These are phyloP conservation scores for Phrynosoma blainvillii DNA, from an alignment of 2,113 vertebrate species.

Conservation along the genomic window DNA sequence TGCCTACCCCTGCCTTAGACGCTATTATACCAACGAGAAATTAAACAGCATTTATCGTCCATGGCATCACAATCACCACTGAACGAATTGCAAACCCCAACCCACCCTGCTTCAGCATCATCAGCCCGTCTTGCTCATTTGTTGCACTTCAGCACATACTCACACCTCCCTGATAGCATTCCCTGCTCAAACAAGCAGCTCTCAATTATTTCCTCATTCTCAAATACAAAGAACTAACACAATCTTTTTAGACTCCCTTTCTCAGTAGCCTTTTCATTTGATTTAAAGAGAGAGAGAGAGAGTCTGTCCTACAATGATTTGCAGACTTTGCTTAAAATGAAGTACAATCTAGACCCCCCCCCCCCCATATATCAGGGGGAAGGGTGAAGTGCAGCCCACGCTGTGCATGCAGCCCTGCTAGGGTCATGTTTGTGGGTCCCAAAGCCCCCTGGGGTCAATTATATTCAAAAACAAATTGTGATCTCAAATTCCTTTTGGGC, in stretches of 20 bases:
- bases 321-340: not conserved
- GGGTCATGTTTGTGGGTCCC: no score
- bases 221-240: not conserved
- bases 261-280: not conserved
- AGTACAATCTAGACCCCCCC: no score
- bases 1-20: no score
- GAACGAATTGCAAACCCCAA: not conserved
- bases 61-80: not conserved
- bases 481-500: no score
- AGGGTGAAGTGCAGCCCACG: no score
- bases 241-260: not conserved
- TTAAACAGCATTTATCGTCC: no score
- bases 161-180: not conserved
- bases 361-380: no score
- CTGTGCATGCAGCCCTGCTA: no score
- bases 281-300: not conserved
- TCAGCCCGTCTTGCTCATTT: not conserved
- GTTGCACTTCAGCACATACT: not conserved
- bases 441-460: no score
- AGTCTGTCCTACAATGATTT: not conserved
- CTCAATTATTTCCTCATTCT: slow-evolving; percentile 21
- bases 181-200: not conserved
- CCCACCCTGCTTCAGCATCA: not conserved
- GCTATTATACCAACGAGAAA: no score
- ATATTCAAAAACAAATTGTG: no score